These are phyloP conservation scores for Corythaeola cristata DNA, from an alignment of 2,113 vertebrate genomes.

Conservation along the genomic window DNA sequence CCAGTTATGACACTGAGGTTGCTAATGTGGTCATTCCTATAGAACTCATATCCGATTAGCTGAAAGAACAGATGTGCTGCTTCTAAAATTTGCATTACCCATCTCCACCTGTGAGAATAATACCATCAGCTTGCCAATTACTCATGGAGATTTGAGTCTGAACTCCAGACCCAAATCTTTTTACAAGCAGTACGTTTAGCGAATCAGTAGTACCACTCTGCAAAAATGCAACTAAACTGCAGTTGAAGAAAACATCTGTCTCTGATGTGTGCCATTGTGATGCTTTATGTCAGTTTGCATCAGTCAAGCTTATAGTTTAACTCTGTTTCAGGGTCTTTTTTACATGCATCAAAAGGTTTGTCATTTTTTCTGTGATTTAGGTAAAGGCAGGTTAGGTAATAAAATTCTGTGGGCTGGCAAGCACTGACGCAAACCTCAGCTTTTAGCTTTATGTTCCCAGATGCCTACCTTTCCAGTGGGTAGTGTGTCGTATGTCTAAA, in stretches of 20 bases:
- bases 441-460: slow-evolving; percentile 65
- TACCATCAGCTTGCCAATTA: neutral
- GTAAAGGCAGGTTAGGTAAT: slow-evolving; percentile 63
- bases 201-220: neutral
- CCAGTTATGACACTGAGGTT: neutral
- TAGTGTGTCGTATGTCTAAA: slow-evolving; percentile 51
- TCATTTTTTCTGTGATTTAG: slow-evolving; percentile 69
- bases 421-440: slow-evolving; percentile 64
- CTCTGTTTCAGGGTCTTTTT: slow-evolving; percentile 5
- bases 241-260: slow-evolving; percentile 60
- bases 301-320: slow-evolving; percentile 63
- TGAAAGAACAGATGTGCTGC: slow-evolving; percentile 48
- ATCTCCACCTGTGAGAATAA: slow-evolving; percentile 41
- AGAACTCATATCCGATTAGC: slow-evolving; percentile 19
- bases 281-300: slow-evolving; percentile 60
- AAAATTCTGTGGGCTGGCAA: slow-evolving; percentile 60
- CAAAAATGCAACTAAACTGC: slow-evolving; percentile 8
- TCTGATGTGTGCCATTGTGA: slow-evolving; percentile 33
- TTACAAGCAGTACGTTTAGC: neutral
- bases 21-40: slow-evolving; percentile 33
- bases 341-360: slow-evolving; percentile 64
- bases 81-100: slow-evolving; percentile 53
- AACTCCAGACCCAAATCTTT: slow-evolving; percentile 43
- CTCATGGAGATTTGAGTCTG: slow-evolving; percentile 19
- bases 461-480: slow-evolving; percentile 61